These are phyloP conservation scores for Poecile montanus DNA, from an alignment of 2,797 vertebrate species.

Conservation along the genomic window DNA sequence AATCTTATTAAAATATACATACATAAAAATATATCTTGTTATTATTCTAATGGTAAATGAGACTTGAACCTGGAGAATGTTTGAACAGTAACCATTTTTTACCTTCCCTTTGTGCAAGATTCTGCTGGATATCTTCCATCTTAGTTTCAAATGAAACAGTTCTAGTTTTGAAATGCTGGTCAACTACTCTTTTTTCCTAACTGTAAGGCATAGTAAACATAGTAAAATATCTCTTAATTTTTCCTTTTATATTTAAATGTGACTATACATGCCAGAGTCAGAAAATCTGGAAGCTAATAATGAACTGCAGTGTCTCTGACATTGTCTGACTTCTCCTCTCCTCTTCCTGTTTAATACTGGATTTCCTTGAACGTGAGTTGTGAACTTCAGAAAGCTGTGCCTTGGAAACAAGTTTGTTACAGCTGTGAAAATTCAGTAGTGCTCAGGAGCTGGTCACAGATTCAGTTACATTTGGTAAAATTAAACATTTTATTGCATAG, in stretches of 20 bases:
- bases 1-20: not conserved
- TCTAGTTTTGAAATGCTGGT: not conserved
- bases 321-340: not conserved
- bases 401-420: not conserved
- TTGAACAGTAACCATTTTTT: not conserved
- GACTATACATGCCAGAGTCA: not conserved
- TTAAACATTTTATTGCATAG: too few species aligned
- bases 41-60: not conserved
- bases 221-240: not conserved
- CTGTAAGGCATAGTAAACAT: not conserved
- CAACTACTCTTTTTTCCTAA: not conserved
- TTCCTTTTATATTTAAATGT: not conserved
- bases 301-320: not conserved
- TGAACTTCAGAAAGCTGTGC: not conserved
- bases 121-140: not conserved
- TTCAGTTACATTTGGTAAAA: not conserved
- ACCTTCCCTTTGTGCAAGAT: not conserved
- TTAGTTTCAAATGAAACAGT: not conserved
- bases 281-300: not conserved
- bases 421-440: not conserved
- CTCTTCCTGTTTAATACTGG: not conserved
- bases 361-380: not conserved
- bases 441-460: not conserved
- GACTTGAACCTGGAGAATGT: not conserved
- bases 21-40: not conserved